These are phyloP conservation scores for Phymorhynchus buccinoides DNA, from an alignment of 1,140 invertebrate genomes.

Conservation along the genomic window DNA sequence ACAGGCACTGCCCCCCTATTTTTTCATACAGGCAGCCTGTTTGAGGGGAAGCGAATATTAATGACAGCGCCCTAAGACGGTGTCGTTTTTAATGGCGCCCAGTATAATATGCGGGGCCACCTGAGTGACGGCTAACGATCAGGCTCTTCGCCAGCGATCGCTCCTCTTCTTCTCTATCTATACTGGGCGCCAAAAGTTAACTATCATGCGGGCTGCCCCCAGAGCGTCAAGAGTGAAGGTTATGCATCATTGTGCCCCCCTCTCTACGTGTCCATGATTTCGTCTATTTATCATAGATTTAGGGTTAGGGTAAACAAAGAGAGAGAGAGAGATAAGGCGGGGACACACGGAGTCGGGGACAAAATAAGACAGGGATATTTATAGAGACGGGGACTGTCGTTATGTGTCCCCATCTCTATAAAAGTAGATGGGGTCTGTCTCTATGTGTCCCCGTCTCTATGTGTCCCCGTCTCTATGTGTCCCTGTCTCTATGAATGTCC, in stretches of 20 bases:
- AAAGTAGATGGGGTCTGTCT: too few species aligned
- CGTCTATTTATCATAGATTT: neutral
- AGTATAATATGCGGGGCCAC: constrained; percentile 22
- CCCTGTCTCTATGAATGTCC: too few species aligned
- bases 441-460: too few species aligned
- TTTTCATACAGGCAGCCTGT: too few species aligned
- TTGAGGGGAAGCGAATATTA: neutral
- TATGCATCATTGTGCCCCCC: too few species aligned
- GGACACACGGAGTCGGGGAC: neutral
- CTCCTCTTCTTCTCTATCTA: neutral
- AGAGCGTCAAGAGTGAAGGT: neutral
- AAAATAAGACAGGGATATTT: too few species aligned
- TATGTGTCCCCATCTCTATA: too few species aligned
- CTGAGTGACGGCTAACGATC: neutral
- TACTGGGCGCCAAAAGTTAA: constrained; percentile 20
- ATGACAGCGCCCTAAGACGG: neutral
- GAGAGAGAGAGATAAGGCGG: neutral
- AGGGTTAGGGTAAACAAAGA: neutral
- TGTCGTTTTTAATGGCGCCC: neutral
- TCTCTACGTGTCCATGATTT: too few species aligned
- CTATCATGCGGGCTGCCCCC: neutral
- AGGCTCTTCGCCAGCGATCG: too few species aligned
- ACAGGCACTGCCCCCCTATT: too few species aligned
- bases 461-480: too few species aligned
- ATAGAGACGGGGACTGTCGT: too few species aligned